A percentile compares a stretch with the other conserved stretches of the same genome.
Evolutionary conservation across 1,140 invertebrate genomes (phyloP).

Genomic region (Nephotettix cincticeps): DNA sequence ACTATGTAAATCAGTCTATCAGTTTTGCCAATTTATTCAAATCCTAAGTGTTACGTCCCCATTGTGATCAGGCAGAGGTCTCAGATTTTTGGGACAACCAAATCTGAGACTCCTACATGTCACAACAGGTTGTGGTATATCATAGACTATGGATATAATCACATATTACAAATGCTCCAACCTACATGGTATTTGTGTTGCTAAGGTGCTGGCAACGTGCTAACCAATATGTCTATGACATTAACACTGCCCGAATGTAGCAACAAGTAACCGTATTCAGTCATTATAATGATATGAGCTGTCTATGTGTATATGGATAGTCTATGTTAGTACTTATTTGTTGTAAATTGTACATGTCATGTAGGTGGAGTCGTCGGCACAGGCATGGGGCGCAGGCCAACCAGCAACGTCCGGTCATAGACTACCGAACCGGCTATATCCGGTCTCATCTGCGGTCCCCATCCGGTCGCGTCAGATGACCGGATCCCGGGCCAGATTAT

Average conservation of each 20-base stretch:
- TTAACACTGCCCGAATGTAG: neutral
- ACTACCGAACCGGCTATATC: constrained; percentile 88
- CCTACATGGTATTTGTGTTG: neutral
- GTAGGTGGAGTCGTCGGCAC: constrained; percentile 64
- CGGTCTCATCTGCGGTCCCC: constrained; percentile 85
- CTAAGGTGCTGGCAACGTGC: neutral
- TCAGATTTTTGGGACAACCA: too few species aligned
- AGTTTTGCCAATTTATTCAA: too few species aligned
- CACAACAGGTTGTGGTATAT: too few species aligned
- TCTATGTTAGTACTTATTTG: neutral
- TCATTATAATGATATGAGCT: neutral
- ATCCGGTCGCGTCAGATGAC: constrained; percentile 81
- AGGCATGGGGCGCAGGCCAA: constrained; percentile 60
- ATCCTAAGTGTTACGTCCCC: too few species aligned
- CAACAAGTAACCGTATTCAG: neutral
- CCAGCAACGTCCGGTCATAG: constrained; percentile 64
- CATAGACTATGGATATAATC: too few species aligned
- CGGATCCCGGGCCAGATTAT: constrained; percentile 36
- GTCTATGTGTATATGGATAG: neutral
- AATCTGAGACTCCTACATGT: too few species aligned
- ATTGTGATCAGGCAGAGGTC: too few species aligned
- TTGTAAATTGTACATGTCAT: neutral
- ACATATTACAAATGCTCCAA: too few species aligned
- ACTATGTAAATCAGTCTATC: too few species aligned
- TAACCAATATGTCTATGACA: too few species aligned